A percentile compares a stretch with the other conserved stretches of the same genome.
These are phyloP conservation scores for Ceuthmochares aereus DNA, from an alignment of 2,113 vertebrate genomes.

Conservation along the genomic window DNA sequence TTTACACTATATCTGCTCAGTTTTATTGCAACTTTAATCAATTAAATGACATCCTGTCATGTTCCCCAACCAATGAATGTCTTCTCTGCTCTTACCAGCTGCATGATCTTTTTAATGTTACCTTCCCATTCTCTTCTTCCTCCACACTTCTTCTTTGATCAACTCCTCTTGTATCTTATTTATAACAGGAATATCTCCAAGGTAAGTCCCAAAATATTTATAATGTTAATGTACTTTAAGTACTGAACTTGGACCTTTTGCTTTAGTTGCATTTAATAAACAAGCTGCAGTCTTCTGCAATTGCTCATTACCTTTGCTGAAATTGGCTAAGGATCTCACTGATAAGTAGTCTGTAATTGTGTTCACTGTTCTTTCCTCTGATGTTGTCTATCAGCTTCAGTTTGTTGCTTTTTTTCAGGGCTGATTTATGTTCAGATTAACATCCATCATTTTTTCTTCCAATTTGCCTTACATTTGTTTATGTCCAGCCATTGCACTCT, in stretches of 20 bases:
- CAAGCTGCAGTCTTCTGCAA: not conserved
- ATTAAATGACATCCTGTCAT: not conserved
- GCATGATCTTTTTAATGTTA: not conserved
- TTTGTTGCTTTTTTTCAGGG: not conserved
- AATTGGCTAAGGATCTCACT: not conserved
- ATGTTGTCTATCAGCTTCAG: not conserved
- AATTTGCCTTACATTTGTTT: not conserved
- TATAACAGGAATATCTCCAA: not conserved
- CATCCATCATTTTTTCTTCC: not conserved
- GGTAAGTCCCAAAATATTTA: not conserved
- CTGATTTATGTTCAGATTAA: not conserved
- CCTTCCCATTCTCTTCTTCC: not conserved
- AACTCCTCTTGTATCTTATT: not conserved
- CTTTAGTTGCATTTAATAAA: not conserved
- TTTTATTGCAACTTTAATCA: not conserved
- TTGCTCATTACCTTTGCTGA: not conserved
- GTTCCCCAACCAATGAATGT: not conserved
- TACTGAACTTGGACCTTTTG: not conserved
- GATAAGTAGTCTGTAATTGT: not conserved
- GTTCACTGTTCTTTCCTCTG: not conserved
- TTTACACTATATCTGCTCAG: not conserved
- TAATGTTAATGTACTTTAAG: not conserved
- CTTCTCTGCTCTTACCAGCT: not conserved
- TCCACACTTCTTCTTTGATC: not conserved
- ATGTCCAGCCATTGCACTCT: not conserved